Evolutionary conservation across 2,113 vertebrate genomes (phyloP).

Genomic region (Esox niger): DNA sequence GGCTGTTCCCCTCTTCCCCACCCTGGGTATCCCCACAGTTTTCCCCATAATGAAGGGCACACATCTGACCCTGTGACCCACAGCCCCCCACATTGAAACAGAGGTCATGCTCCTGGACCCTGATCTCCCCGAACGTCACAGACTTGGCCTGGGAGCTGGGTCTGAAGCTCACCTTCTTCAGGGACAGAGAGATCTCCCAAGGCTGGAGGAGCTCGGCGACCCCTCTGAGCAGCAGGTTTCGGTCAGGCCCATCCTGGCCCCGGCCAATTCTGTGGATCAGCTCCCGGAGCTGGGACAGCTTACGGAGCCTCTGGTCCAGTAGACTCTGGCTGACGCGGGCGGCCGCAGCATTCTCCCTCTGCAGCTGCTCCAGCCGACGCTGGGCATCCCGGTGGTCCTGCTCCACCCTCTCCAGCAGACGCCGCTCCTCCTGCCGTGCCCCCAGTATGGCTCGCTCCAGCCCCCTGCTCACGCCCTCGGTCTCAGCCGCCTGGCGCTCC

Average conservation of each 20-base stretch:
- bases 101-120: constrained; percentile 59
- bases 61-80: constrained; percentile 55
- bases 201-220: constrained; percentile 65
- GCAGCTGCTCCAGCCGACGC: constrained; percentile 66
- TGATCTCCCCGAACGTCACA: constrained; percentile 69
- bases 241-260: constrained; percentile 34
- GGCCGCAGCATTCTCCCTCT: constrained; percentile 65
- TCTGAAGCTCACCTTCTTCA: constrained; percentile 72
- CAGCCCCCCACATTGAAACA: constrained; percentile 54
- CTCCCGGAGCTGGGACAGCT: constrained; percentile 58
- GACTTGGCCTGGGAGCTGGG: constrained; percentile 65
- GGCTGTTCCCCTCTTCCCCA: constrained; percentile 35
- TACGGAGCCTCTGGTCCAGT: constrained; percentile 60
- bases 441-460: constrained; percentile 69
- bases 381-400: constrained; percentile 70
- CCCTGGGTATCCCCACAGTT: constrained; percentile 33
- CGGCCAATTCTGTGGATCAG: constrained; percentile 40
- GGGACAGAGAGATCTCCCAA: constrained; percentile 65
- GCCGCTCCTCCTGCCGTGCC: constrained; percentile 65
- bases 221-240: constrained; percentile 54
- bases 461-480: constrained; percentile 48
- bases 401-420: constrained; percentile 71
- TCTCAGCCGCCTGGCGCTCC: constrained; percentile 53
- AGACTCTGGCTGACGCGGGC: constrained; percentile 57
- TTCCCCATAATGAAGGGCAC: constrained; percentile 62